Base-by-base conservation (phyloP, 1,140 invertebrate genomes). In the Pantala flavescens region DNA sequence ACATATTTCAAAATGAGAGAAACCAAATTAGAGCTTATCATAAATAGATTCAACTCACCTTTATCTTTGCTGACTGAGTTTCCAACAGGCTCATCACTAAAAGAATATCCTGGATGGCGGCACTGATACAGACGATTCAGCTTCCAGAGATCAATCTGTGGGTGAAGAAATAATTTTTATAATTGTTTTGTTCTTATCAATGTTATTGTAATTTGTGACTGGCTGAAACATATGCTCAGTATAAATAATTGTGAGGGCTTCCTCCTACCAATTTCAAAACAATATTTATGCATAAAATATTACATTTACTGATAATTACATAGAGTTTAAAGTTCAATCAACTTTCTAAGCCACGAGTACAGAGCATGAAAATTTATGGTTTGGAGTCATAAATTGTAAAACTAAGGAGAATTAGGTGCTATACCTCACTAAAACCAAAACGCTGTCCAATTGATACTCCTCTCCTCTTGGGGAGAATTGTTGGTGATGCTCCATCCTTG, bases 391-490 rank as follows among this genome's bases (percentile, higher is more conserved):
- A 7, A 16, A 63, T 16, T 7, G 3, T 63, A 1, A 63, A 63
- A 63, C 3, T 12, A 63, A 63, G n/a, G 16, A 21, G 12, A 19
- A 14, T 7, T 63, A 19, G 49, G 12, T 14, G 5, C 12, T 12
- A 1, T 63, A 63, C 49, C n/a, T 75, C 42, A 43, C 80, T 82
- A 75, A 86, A 84, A 23, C 80, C 79, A 24, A 78, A 76, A 72
- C 85, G 75, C 77, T 86, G 86, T 16, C 85, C 85, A 78, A 86
- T 84, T 75, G 83, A 77, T 12, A 78, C 78, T 36, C 78, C 78
- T 43, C 77, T 43, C 78, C 80, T 76, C 79, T 79, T 84, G 7
- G 85, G 81, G 1, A 83, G 77, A 71, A 88, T 84, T 24, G 87
- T 87, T 43, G 86, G 86, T 72, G 81, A 78, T 55, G 81, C 79